Evolutionary conservation across 2,888 invertebrate species (phyloP), one percentile per base, ranked within the genome.

Genomic region (Cistogaster globosa): DNA sequence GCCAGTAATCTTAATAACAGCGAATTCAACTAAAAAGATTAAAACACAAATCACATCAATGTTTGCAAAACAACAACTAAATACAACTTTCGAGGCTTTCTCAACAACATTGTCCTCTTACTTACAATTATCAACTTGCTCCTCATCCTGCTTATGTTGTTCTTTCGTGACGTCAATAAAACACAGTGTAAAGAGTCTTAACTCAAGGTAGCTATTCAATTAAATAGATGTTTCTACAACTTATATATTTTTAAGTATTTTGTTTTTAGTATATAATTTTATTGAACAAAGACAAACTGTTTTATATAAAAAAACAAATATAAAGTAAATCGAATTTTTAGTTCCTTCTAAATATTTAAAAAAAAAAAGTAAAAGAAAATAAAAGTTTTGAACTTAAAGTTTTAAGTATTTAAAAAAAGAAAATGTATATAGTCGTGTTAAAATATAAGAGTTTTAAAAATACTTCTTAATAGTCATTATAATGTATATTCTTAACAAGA

Each of bases 381-480:
- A n/a, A n/a, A n/a, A n/a, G n/a, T n/a, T n/a, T n/a, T n/a, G n/a
- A n/a, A n/a, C n/a, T n/a, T 72, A 51, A 77, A 42, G 55, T 69
- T 63, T 74, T 45, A 42, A 65, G 26, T 32, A 67, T 60, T 60
- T 77, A 71, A 53, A 67, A 55, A 48, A 74, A 69, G n/a, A 80
- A 78, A 74, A 72, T 85, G 84, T 85, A 85, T 11, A 85, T 85
- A 85, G 74, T 78, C 71, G 84, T 86, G 86, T 86, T 86, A 84
- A 74, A 86, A 84, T 76, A 79, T 82, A 86, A 84, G 84, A 84
- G 63, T 86, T 86, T 84, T 82, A 79, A 76, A 51, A 16, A 62
- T 26, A 69, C 51, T 12, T 32, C 18, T 57, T 2, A 38, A n/a
- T 67, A 57, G 77, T 63, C 84, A 78, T 77, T 74, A 53, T 78